Conservation (phyloP, 2,888 invertebrate genomes). For the Zygaena filipendulae region DNA sequence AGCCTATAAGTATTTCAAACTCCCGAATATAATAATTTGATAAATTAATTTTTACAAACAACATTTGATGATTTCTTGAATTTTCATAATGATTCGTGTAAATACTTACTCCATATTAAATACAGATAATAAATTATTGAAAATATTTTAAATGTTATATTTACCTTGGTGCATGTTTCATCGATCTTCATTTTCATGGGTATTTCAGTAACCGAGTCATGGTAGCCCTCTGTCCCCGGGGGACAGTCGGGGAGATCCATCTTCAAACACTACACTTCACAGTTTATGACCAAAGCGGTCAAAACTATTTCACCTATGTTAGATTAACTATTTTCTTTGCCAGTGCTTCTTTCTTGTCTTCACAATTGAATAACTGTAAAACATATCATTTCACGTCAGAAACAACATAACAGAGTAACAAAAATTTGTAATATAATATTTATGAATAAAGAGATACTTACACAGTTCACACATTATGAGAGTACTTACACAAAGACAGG, state of each 20-base stretch:
- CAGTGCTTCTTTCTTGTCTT: constrained; percentile 11
- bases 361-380: constrained; percentile 17
- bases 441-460: constrained; percentile 16
- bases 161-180: constrained; percentile 51
- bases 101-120: no score
- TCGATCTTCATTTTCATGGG: constrained; percentile 38
- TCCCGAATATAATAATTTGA: no score
- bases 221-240: constrained; percentile 57
- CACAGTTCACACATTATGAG: constrained; percentile 12
- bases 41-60: no score
- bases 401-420: no score
- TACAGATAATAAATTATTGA: no score
- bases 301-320: no score
- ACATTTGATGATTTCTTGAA: no score
- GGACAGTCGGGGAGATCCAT: constrained; percentile 63
- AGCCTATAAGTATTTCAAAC: no score
- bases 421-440: constrained; percentile 7
- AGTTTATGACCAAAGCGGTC: constrained; percentile 4
- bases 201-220: constrained; percentile 50
- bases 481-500: no score
- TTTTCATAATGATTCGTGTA: no score
- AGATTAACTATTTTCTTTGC: no score
- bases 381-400: no score
- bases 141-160: constrained; percentile 24
- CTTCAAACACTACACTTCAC: constrained; percentile 54